Evolutionary conservation across 2,113 vertebrate genomes (phyloP), one percentile per base, ranked within the genome.

Genomic region (Sturnira hondurensis): DNA sequence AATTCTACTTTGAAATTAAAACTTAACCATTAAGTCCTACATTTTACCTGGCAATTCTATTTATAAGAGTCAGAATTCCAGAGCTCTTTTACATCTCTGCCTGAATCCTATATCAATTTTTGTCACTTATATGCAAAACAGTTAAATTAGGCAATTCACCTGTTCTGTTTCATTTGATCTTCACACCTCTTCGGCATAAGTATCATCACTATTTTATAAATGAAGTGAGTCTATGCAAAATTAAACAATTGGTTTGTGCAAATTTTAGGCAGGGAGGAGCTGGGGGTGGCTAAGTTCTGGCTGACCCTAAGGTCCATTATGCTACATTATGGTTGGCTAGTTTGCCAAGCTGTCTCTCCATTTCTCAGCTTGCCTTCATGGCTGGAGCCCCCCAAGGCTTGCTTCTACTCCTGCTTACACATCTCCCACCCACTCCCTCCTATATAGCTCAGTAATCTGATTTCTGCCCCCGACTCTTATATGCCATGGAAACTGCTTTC

Each of bases 1-100:
- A 63, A 13, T 67, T 82, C 73, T 84, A 20, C 81, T 92, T 80
- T 63, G 52, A 93, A 81, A 58, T 91, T 52, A 70, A 91, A 95
- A 94, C 52, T 33, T 58, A 86, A 70, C 43, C 17, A 63, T 9
- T 47, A 4, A 76, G 26, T 43, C 36, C 45, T 84, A 1, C 43
- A 41, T 91, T 87, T 96, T 89, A 81, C 67, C 47, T 61, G 36
- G 56, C 31, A 85, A 47, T 4, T 33, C 54, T 47, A 15, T 50
- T 89, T 52, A 54, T 47, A n/a, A 19, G 36, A 83, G 82, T 77
- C 22, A 13, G 43, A 17, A 28, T 85, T 77, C n/a, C 26, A 74
- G 56, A 95, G 20, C 19, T 45, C 36, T 56, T 52, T 24, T 3
- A 22, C 7, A 13, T 58, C 52, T 81, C 28, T 70, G 19, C 52